phyloP scores from a whole-genome alignment of 2,888 invertebrate genomes.

The Capitulum mitella region DNA sequence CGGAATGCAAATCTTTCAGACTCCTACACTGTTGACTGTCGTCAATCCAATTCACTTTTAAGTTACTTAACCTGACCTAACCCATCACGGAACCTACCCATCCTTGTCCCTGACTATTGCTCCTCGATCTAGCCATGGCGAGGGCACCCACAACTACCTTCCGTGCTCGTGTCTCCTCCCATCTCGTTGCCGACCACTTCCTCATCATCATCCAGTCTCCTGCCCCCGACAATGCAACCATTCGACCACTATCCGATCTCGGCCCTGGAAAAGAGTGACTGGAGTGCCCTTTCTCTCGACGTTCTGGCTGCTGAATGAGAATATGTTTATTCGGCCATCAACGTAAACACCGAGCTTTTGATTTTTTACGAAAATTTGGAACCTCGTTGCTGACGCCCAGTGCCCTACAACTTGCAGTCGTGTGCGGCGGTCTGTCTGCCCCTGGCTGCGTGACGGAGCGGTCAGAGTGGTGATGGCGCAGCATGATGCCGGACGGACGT shows the following conservation, averaged over 20 bases:
- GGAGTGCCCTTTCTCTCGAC: background rate
- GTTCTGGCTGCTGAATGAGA: background rate
- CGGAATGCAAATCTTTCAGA: too few relatives aligned
- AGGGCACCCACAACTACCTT: too few relatives aligned
- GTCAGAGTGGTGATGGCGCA: too few relatives aligned
- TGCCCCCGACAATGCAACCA: background rate
- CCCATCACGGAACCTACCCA: background rate
- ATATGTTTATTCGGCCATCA: background rate
- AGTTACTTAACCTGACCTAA: background rate
- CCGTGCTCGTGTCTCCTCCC: too few relatives aligned
- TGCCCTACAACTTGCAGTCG: too few relatives aligned
- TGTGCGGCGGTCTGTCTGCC: too few relatives aligned
- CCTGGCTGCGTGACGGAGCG: too few relatives aligned
- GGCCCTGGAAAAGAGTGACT: background rate
- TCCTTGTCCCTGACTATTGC: too few relatives aligned
- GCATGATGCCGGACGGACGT: too few relatives aligned
- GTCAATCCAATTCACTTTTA: background rate
- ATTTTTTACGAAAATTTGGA: too few relatives aligned
- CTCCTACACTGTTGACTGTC: background rate
- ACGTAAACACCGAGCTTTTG: background rate
- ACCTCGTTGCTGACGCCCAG: background rate
- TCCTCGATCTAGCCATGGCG: background rate
- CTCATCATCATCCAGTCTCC: background rate
- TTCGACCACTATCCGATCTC: background rate
- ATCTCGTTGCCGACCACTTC: background rate